Evolutionary conservation across 2,113 vertebrate genomes (phyloP).

Genomic region (Coptodon rendalli): DNA sequence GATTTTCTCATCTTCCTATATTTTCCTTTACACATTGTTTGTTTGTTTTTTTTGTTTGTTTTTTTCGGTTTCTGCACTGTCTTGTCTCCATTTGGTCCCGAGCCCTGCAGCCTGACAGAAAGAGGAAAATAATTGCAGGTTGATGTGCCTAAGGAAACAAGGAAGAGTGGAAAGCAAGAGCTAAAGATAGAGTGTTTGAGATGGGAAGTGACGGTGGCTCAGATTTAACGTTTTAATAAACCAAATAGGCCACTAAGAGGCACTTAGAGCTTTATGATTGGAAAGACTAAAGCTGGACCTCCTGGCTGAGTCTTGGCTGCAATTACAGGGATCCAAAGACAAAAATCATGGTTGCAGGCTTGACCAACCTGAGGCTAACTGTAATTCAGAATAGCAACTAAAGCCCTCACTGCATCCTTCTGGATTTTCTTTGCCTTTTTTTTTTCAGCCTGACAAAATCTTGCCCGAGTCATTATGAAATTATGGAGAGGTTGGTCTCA

Average conservation of each 20-base stretch:
- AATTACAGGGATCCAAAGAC: slow-evolving; percentile 60
- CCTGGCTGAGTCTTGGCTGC: slow-evolving; percentile 43
- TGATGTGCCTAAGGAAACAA: slow-evolving; percentile 39
- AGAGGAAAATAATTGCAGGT: slow-evolving; percentile 55
- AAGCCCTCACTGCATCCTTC: slow-evolving; percentile 1
- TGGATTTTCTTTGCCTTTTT: neutral
- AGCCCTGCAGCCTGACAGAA: slow-evolving; percentile 7
- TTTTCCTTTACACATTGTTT: neutral
- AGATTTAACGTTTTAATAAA: slow-evolving; percentile 72
- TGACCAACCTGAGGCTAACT: slow-evolving; percentile 37
- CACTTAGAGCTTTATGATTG: slow-evolving; percentile 64
- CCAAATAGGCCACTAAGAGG: slow-evolving; percentile 68
- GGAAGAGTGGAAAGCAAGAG: slow-evolving; percentile 34
- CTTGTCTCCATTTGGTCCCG: neutral
- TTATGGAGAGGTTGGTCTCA: slow-evolving; percentile 4
- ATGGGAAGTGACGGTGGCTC: slow-evolving; percentile 49
- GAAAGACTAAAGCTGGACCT: slow-evolving; percentile 48
- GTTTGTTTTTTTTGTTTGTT: too few relatives aligned
- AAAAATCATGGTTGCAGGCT: slow-evolving; percentile 51
- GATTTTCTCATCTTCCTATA: neutral
- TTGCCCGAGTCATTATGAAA: slow-evolving; percentile 14
- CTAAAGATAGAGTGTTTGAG: slow-evolving; percentile 63
- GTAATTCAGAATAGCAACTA: slow-evolving; percentile 46
- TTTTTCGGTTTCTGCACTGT: neutral
- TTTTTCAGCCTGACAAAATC: neutral